A percentile compares a stretch with the other conserved stretches of the same genome.
Evolutionary conservation across 2,113 vertebrate genomes (phyloP).

Genomic region (Tetraodon nigroviridis): DNA sequence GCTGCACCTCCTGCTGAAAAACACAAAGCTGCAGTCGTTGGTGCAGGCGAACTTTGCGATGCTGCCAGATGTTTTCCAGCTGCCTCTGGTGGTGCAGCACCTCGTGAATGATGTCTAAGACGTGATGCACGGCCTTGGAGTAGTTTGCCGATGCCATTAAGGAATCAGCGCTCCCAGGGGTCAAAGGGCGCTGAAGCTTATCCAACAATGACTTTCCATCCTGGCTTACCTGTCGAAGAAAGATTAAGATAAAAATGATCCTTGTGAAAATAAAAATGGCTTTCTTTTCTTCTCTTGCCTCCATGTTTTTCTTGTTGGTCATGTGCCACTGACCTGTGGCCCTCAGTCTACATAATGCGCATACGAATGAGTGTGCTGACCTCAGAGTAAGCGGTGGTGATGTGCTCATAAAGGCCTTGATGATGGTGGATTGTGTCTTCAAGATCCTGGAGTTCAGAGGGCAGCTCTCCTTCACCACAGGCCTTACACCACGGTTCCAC

Average conservation of each 20-base stretch:
- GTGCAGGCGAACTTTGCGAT: constrained; percentile 95
- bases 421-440: constrained; percentile 98
- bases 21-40: constrained; percentile 95
- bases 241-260: background rate
- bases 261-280: too few relatives aligned
- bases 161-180: constrained; percentile 91
- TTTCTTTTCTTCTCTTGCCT: too few relatives aligned
- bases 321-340: background rate
- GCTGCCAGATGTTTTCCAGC: constrained; percentile 97
- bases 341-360: background rate
- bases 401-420: constrained; percentile 94
- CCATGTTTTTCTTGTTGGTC: background rate
- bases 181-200: constrained; percentile 93
- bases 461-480: constrained; percentile 94
- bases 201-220: constrained; percentile 95
- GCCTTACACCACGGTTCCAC: constrained; percentile 98
- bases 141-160: constrained; percentile 93
- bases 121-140: constrained; percentile 95
- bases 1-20: constrained; percentile 97
- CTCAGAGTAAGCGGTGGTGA: constrained; percentile 93
- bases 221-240: constrained; percentile 84
- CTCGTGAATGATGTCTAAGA: constrained; percentile 94
- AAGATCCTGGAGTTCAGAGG: constrained; percentile 94
- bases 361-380: constrained; percentile 54
- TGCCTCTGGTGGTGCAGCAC: constrained; percentile 96